A percentile compares a stretch with the other conserved stretches of the same genome.
Conservation (phyloP, 2,888 invertebrate species). For the Campopleginae sp. region DNA sequence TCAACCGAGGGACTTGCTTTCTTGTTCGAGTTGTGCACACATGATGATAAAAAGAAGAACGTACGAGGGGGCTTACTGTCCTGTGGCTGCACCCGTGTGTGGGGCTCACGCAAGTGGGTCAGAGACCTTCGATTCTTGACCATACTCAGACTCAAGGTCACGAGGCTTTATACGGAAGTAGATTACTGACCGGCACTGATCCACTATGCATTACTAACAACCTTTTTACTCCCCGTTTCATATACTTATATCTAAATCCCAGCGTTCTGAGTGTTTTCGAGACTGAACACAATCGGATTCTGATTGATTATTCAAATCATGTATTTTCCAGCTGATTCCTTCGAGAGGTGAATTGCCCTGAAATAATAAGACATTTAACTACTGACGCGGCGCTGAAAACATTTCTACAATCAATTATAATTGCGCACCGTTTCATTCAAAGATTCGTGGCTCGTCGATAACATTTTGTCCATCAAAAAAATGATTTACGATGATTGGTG, state of each 20-base stretch:
- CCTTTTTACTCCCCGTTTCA: conserved; percentile 6
- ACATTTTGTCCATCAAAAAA: background rate
- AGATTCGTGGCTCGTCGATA: background rate
- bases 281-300: background rate
- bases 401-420: background rate
- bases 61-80: conserved; percentile 14
- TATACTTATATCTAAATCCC: conserved; percentile 11
- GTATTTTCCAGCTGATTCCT: background rate
- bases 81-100: conserved; percentile 50
- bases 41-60: conserved; percentile 4
- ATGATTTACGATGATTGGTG: background rate
- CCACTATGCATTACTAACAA: conserved; percentile 42
- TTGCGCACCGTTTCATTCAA: background rate
- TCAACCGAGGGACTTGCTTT: conserved; percentile 44
- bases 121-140: conserved; percentile 77
- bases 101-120: conserved; percentile 73
- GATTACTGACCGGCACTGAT: conserved; percentile 69
- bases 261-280: background rate
- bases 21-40: conserved; percentile 23
- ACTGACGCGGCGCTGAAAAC: background rate
- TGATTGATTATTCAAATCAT: conserved; percentile 9
- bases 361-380: background rate
- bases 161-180: conserved; percentile 76
- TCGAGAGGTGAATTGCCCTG: background rate
- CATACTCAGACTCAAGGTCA: conserved; percentile 76